These are phyloP conservation scores for Agrilus biguttatus DNA, from an alignment of 2,888 invertebrate species.

Conservation along the genomic window DNA sequence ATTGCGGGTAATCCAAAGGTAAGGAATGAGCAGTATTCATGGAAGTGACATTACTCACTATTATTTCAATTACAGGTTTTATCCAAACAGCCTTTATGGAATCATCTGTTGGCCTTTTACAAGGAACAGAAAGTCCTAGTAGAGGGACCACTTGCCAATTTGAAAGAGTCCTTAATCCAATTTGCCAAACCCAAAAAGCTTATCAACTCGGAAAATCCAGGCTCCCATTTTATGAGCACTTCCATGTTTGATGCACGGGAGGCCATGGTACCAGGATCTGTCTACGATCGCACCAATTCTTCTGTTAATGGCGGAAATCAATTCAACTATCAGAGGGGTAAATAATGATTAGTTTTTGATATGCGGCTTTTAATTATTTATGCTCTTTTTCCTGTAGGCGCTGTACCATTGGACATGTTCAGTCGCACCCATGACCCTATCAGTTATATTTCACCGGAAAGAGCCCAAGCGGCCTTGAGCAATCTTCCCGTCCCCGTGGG, in stretches of 20 bases:
- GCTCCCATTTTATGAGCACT: slow-evolving; percentile 94
- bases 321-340: slow-evolving; percentile 20
- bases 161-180: slow-evolving; percentile 92
- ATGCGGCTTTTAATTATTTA: too few species aligned
- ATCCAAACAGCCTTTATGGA: slow-evolving; percentile 97
- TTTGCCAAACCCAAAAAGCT: slow-evolving; percentile 95
- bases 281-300: slow-evolving; percentile 64
- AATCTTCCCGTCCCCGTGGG: slow-evolving; percentile 86
- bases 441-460: slow-evolving; percentile 81
- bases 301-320: slow-evolving; percentile 19
- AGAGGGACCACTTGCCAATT: slow-evolving; percentile 92
- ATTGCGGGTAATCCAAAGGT: slow-evolving; percentile 95
- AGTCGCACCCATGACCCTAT: slow-evolving; percentile 76
- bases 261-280: slow-evolving; percentile 84
- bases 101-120: slow-evolving; percentile 91
- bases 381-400: slow-evolving; percentile 5
- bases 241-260: slow-evolving; percentile 95
- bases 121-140: slow-evolving; percentile 95
- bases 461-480: slow-evolving; percentile 56
- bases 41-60: too few species aligned
- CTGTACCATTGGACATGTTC: slow-evolving; percentile 44
- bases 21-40: too few species aligned
- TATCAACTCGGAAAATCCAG: slow-evolving; percentile 86
- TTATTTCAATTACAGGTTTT: slow-evolving; percentile 41
- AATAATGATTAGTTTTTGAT: too few species aligned